A percentile compares a stretch with the other conserved stretches of the same genome.
These are phyloP conservation scores for Pocillopora grandis DNA, from an alignment of 92 coral and sea anemone species.

Conservation along the genomic window DNA sequence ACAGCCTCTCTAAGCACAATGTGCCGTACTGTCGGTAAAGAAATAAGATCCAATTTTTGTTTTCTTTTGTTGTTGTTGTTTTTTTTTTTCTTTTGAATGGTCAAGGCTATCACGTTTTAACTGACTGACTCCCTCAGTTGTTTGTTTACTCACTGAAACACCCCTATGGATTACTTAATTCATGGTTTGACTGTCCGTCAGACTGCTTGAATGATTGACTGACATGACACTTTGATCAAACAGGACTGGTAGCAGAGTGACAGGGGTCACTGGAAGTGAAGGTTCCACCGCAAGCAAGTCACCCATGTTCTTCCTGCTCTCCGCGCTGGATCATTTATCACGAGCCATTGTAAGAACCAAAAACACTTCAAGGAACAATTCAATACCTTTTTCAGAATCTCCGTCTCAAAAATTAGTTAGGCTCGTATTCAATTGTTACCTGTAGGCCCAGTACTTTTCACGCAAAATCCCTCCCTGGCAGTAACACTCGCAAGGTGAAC, in stretches of 20 bases:
- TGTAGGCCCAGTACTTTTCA: too few relatives aligned
- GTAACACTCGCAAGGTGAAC: too few relatives aligned
- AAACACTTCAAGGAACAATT: too few relatives aligned
- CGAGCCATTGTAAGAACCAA: slow-evolving; percentile 73
- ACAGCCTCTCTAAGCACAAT: neutral
- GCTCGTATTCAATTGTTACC: too few relatives aligned
- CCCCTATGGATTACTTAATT: neutral
- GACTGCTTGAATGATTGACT: neutral
- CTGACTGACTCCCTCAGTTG: neutral
- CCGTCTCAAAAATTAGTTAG: too few relatives aligned
- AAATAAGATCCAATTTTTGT: neutral
- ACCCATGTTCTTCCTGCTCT: slow-evolving; percentile 60
- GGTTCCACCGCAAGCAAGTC: slow-evolving; percentile 45
- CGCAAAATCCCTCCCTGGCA: too few relatives aligned
- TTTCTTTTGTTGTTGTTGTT: too few relatives aligned
- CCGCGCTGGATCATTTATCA: slow-evolving; percentile 64
- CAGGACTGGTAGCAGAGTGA: slow-evolving; percentile 80
- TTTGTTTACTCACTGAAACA: neutral
- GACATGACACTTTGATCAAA: neutral
- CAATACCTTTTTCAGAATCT: too few relatives aligned
- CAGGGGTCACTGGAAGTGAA: slow-evolving; percentile 64
- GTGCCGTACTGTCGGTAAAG: neutral
- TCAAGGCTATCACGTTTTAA: neutral
- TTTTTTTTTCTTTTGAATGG: neutral
- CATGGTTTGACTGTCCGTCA: neutral